Base-by-base conservation (phyloP, 2,888 invertebrate species). In the Ypsolopha scabrella region DNA sequence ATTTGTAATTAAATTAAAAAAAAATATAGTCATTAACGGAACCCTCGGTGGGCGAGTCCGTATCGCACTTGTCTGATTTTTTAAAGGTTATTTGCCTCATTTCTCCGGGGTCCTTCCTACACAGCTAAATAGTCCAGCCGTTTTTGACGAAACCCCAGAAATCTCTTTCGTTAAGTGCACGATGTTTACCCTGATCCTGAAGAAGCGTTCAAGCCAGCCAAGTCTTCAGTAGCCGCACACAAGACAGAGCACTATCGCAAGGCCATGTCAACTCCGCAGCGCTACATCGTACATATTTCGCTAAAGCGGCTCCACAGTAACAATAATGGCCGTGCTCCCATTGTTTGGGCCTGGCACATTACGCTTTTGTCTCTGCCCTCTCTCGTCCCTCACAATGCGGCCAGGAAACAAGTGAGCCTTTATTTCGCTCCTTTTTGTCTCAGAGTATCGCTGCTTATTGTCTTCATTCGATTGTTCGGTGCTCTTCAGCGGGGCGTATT, bases 381-480 rank as follows among this genome's bases (percentile, higher is more conserved):
- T 81, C 81, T 79, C 80, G 82, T 78, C 80, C 81, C 82, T 85
- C 81, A 86, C 86, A 86, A 86, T 86, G 85, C 85, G 85, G 86
- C 85, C 83, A 86, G 86, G 85, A 86, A 87, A 87, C 87, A 87
- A 87, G 86, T 86, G 87, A 87, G 86, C 87, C 87, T 87, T 87
- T 87, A 87, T 87, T 87, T 86, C 85, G 86, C 83, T 82, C 85
- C 87, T 87, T 87, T 87, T 87, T 87, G 87, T 87, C 87, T 87
- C 86, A 80, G 86, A 87, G 87, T 87, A 87, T 87, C 87, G 87
- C 83, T 86, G 86, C 83, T 87, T 87, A 87, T 87, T 87, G 87
- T 87, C 87, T 87, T 86, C 87, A 87, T 87, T 87, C 87, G 87
- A 87, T 87, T 87, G 87, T 87, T 87, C 87, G 82, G 78, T 74